Base-by-base conservation (phyloP, 1,140 invertebrate species). In the Brachionus angularis region DNA sequence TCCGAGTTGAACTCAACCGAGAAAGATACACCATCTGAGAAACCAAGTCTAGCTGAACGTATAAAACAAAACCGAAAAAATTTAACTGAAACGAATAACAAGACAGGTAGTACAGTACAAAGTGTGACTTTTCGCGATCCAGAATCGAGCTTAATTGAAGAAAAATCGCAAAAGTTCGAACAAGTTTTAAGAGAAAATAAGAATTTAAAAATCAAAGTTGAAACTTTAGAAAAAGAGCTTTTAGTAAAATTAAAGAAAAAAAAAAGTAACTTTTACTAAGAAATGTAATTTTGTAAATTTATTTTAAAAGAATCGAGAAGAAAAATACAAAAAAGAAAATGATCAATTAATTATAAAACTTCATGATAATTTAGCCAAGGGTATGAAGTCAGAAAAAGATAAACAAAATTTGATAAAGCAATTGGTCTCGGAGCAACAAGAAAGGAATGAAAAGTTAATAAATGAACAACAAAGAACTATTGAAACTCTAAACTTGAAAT, bases 401-500 rank as follows among this genome's bases (percentile, higher is more conserved):
- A 34, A 25, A 31, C 62, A 50, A 8, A 27, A 46, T 16, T 21
- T 67, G 8, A 46, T 67, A 21, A 18, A n/a, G 36, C 39, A 34
- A 21, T 21, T 67, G 3, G 42, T 67, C 12, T 67, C 62, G 16
- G 47, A 50, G 5, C 62, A 67, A 33, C 62, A 67, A 67, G 62
- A 67, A 25, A 46, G 47, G 16, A 67, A 67, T 36, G 62, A 67
- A 67, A 67, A 47, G n/a, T 50, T 67, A 25, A 67, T 67, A 2
- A 67, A 67, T 34, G 42, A 67, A 21, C 62, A 67, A 23, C 34
- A 46, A 14, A 67, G 36, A 47, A 67, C 47, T 3, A 67, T 67
- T 8, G 62, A 67, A 18, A 10, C 25, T 12, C 36, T 67, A 25
- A 67, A 47, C 8, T 5, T 31, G 5, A 67, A 67, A 18, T 67